Percentiles rank a stretch among this genome's conserved stretches.
phyloP scores from a whole-genome alignment of 2,888 invertebrate species.

The Leptura quadrifasciata region DNA sequence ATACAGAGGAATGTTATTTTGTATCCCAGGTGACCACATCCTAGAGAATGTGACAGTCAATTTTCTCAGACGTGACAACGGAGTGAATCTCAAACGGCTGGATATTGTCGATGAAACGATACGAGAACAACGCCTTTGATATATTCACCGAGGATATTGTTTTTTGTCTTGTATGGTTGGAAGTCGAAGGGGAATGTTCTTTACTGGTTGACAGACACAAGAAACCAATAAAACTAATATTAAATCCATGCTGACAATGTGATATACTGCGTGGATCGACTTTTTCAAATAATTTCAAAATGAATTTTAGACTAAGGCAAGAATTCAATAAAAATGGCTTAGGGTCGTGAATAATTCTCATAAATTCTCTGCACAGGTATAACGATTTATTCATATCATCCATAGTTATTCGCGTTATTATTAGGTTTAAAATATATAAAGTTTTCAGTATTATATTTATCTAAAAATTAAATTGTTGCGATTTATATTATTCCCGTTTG shows the following conservation, averaged over 20 bases:
- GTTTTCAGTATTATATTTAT: background rate
- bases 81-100: conserved; percentile 31
- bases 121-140: conserved; percentile 35
- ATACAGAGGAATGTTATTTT: conserved; percentile 29
- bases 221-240: conserved; percentile 41
- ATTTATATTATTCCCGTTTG: background rate
- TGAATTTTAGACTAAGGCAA: conserved; percentile 22
- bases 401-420: background rate
- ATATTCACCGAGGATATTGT: conserved; percentile 38
- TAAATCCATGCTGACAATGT: conserved; percentile 24
- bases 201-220: conserved; percentile 34
- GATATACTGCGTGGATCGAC: conserved; percentile 22
- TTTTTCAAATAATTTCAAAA: conserved; percentile 24
- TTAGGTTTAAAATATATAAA: background rate
- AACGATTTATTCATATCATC: background rate
- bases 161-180: conserved; percentile 36
- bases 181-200: conserved; percentile 33
- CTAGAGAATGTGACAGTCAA: conserved; percentile 32
- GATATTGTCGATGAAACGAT: conserved; percentile 34
- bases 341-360: background rate
- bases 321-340: conserved; percentile 22
- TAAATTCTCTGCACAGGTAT: background rate
- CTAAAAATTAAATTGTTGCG: background rate
- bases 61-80: conserved; percentile 34
- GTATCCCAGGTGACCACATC: conserved; percentile 40